Base-by-base conservation (phyloP, 2,113 vertebrate species). In the Spea multiplicata region DNA sequence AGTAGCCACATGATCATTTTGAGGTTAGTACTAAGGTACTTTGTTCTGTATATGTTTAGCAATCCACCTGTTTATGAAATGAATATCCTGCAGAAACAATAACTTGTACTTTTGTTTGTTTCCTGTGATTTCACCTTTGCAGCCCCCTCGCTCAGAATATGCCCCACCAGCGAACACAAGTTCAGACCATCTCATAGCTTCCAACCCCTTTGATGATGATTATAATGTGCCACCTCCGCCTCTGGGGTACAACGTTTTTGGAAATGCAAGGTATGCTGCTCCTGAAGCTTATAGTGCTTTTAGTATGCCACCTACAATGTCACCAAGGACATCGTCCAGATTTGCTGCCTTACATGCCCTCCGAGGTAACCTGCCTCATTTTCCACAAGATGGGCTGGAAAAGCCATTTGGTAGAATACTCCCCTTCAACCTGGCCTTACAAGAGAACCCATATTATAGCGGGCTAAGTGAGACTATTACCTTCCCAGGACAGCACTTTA, bases 171-270 rank as follows among this genome's bases (percentile, higher is more conserved):
- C 86, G 4, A 94, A 94, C 86, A 92, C 93, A 71, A 95, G 91
- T 83, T 88, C 93, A 6, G 93, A 96, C 84, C 93, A 95, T 84
- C 89, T 96, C 80, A 89, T 96, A 87, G 95, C 94, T 69, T 89
- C 91, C 78, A 96, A 96, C 83, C 94, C 94, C 0, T 96, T 96
- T 86, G 95, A 95, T 82, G 95, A 96, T 87, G 90, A 89, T 86
- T 95, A 93, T 83, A 91, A 82, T 74, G 83, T 88, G 3, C 89
- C 92, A 3, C 83, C 91, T 73, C 85, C 30, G 30, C 30, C 90
- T 83, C 81, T 89, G 4, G 86, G 87, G 81, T 92, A 85, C 82
- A 89, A 88, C 0, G 93, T 92, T 74, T 91, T 93, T 48, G 84
- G 84, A 72, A 86, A 85, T 65, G 89, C 91, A 59, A 88, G 87